Evolutionary conservation across 1,140 invertebrate genomes (phyloP).

Genomic region (Palaemon carinicauda): DNA sequence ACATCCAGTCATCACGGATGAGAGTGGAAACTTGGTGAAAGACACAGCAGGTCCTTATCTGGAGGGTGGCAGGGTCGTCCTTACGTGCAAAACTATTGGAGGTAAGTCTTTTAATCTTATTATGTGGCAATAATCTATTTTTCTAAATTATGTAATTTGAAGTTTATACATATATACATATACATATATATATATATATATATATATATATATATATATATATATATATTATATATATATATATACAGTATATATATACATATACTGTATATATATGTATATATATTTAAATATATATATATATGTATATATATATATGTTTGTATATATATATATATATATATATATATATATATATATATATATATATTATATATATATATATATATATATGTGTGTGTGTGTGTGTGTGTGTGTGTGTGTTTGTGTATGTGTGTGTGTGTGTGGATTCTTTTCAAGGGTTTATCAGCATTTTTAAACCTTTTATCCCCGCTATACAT

Average conservation of each 20-base stretch:
- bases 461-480: too few species aligned
- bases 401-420: too few species aligned
- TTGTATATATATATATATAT: background rate
- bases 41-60: constrained; percentile 50
- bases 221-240: background rate
- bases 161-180: background rate
- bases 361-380: too few species aligned
- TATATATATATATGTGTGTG: too few species aligned
- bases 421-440: too few species aligned
- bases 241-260: background rate
- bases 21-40: constrained; percentile 44
- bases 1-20: constrained; percentile 55
- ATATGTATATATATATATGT: background rate
- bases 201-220: background rate
- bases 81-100: constrained; percentile 56
- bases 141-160: too few species aligned
- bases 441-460: too few species aligned
- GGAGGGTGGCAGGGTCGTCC: constrained; percentile 47
- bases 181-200: background rate
- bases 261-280: background rate
- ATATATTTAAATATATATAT: background rate
- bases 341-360: background rate
- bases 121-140: too few species aligned
- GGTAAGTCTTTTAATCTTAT: constrained; percentile 43
- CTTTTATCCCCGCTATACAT: too few species aligned